A percentile compares a stretch with the other conserved stretches of the same genome.
Conservation (phyloP, 2,113 vertebrate species). For the Toxostoma redivivum region DNA sequence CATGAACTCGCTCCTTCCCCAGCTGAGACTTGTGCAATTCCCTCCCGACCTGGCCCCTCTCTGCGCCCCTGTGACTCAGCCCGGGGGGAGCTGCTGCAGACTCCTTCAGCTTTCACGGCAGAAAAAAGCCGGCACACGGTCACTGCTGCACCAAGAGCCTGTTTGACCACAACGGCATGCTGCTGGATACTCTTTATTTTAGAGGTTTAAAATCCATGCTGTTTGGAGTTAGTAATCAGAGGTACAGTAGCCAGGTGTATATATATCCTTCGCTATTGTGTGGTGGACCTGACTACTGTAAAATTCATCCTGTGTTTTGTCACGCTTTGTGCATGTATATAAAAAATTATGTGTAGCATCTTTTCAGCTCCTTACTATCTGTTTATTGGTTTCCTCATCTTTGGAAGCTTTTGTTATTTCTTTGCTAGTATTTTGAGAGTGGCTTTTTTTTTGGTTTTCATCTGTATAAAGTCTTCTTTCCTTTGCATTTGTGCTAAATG, state of each 20-base stretch:
- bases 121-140: background rate
- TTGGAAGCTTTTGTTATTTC: background rate
- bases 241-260: no score
- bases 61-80: background rate
- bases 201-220: background rate
- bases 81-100: background rate
- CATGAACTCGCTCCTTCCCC: fast-evolving
- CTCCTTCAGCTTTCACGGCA: background rate
- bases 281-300: background rate
- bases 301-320: background rate
- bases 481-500: background rate
- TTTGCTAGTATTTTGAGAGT: background rate
- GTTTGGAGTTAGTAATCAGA: background rate
- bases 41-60: background rate
- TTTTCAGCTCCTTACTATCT: background rate
- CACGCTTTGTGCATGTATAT: background rate
- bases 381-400: background rate
- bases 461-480: background rate
- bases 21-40: background rate
- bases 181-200: background rate
- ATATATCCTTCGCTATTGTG: fast-evolving
- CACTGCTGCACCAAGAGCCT: background rate
- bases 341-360: background rate
- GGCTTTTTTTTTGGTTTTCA: background rate
- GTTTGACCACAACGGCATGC: fast-evolving